Conservation (phyloP, 92 coral and sea anemone genomes). For the Phymanthus crucifer region DNA sequence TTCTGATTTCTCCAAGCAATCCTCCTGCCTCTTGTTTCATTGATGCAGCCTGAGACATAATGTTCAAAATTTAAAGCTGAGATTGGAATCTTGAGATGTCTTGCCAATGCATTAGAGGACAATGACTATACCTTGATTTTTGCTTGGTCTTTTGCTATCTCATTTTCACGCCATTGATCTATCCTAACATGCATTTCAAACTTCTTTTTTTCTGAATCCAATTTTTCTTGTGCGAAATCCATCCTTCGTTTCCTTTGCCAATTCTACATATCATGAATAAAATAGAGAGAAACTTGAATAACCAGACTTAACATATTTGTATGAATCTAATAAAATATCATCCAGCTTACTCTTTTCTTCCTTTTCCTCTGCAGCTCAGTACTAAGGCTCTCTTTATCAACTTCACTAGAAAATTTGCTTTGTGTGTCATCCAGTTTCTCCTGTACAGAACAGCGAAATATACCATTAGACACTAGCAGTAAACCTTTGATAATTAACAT, state of each 20-base stretch:
- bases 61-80: neutral
- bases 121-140: conserved; percentile 63
- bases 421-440: conserved; percentile 63
- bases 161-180: conserved; percentile 82
- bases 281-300: neutral
- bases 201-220: conserved; percentile 61
- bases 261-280: conserved; percentile 36
- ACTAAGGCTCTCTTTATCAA: conserved; percentile 50
- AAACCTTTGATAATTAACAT: no score
- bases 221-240: conserved; percentile 37
- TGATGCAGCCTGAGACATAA: conserved; percentile 66
- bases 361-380: conserved; percentile 58
- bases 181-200: conserved; percentile 65
- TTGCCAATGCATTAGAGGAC: neutral
- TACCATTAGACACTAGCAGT: no score
- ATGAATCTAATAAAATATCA: neutral
- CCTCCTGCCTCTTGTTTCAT: conserved; percentile 97
- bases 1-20: conserved; percentile 84
- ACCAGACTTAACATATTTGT: neutral
- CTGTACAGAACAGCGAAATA: conserved; percentile 28
- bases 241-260: conserved; percentile 64
- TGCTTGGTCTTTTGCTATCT: conserved; percentile 78
- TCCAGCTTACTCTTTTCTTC: conserved; percentile 72
- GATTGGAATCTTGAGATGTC: neutral
- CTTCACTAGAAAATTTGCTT: conserved; percentile 46